A percentile compares a stretch with the other conserved stretches of the same genome.
Conservation (phyloP, 2,113 vertebrate species). For the Pagrus major region DNA sequence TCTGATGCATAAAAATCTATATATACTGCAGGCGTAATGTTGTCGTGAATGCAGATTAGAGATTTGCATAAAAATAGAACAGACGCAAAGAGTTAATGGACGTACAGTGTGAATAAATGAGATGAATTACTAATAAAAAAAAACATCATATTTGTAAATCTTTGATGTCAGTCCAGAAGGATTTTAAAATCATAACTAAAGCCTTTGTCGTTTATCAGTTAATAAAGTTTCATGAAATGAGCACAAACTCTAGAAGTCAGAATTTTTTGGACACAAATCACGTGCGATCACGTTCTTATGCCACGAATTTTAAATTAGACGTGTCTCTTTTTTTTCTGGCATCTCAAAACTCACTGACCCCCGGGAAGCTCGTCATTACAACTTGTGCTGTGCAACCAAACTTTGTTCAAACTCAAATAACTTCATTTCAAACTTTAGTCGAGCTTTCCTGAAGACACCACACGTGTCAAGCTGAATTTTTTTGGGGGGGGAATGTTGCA, state of each 20-base stretch:
- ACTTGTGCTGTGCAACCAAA: background rate
- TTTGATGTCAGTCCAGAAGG: slow-evolving; percentile 28
- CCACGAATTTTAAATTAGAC: background rate
- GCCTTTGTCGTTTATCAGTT: background rate
- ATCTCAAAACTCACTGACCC: background rate
- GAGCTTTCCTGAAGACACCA: background rate
- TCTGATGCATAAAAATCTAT: slow-evolving; percentile 13
- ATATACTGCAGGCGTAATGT: slow-evolving; percentile 12
- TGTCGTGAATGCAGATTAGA: slow-evolving; percentile 58
- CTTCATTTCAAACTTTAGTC: background rate
- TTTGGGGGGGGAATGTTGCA: background rate
- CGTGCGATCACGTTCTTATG: background rate
- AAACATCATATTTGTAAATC: slow-evolving; percentile 29
- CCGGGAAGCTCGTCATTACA: background rate
- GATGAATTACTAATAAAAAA: slow-evolving; percentile 31
- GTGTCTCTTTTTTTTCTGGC: background rate
- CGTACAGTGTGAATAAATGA: slow-evolving; percentile 3
- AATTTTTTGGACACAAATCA: background rate
- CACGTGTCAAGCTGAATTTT: background rate
- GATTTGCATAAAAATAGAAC: slow-evolving; percentile 61
- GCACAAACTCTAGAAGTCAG: background rate
- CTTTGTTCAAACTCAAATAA: background rate
- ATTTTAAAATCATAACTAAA: background rate
- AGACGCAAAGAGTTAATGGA: slow-evolving; percentile 37
- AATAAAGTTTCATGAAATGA: slow-evolving; percentile 4